A percentile compares a stretch with the other conserved stretches of the same genome.
phyloP scores from a whole-genome alignment of 2,888 invertebrate genomes.

The Yponomeuta plumbellus region DNA sequence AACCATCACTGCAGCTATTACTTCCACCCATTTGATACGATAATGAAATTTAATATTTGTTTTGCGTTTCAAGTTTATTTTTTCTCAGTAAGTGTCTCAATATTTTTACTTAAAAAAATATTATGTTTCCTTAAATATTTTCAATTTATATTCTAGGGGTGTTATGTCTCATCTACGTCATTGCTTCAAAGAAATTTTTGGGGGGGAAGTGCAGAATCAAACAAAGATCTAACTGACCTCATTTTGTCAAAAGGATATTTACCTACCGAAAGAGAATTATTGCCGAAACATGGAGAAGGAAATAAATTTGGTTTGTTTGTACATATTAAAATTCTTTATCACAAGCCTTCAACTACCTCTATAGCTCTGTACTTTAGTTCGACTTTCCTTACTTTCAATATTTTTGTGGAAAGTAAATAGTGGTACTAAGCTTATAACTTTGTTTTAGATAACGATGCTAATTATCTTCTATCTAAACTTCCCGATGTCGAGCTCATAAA shows the following conservation, averaged over 20 bases:
- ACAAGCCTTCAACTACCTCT: too few species aligned
- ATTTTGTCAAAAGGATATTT: constrained; percentile 49
- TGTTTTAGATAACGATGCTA: constrained; percentile 48
- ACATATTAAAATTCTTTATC: too few species aligned
- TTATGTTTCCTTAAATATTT: constrained; percentile 14
- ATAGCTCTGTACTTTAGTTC: too few species aligned
- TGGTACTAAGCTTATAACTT: not conserved
- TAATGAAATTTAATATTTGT: not conserved
- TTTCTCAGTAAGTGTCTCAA: constrained; percentile 1
- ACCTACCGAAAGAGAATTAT: constrained; percentile 46
- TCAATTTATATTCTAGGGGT: constrained; percentile 31
- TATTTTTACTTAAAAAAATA: constrained; percentile 14
- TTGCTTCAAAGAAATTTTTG: constrained; percentile 32
- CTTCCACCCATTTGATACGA: not conserved
- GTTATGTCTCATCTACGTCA: constrained; percentile 31
- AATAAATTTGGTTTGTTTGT: constrained; percentile 6
- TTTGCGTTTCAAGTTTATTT: not conserved
- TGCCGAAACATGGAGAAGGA: constrained; percentile 34
- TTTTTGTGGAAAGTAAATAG: too few species aligned
- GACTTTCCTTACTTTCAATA: too few species aligned
- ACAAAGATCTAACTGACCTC: constrained; percentile 44
- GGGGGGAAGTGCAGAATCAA: constrained; percentile 34
- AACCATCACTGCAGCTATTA: constrained; percentile 24
- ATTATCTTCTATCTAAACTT: constrained; percentile 57
- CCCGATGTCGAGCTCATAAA: constrained; percentile 55